Evolutionary conservation across 2,888 invertebrate genomes (phyloP).

Genomic region (Plagiodera versicolora): DNA sequence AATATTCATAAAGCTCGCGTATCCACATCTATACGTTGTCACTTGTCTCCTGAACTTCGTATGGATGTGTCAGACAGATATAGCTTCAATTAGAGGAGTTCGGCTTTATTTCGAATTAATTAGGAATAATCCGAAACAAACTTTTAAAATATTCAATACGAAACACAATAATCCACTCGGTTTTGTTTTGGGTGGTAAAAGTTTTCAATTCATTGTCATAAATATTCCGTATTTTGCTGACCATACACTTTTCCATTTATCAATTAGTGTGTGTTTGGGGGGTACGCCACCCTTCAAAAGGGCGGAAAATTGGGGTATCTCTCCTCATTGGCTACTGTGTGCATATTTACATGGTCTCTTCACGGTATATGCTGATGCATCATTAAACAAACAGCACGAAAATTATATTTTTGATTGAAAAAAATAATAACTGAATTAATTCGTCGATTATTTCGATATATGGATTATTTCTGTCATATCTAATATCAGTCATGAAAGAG

Average conservation of each 20-base stretch:
- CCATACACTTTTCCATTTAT: not conserved
- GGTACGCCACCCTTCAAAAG: not conserved
- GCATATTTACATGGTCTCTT: too few species aligned
- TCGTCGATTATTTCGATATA: too few species aligned
- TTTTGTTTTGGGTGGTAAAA: not conserved
- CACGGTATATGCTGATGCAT: too few species aligned
- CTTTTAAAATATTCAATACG: conserved; percentile 1
- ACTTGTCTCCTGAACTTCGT: not conserved
- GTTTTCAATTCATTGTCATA: not conserved
- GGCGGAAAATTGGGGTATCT: too few species aligned
- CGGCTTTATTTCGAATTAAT: not conserved
- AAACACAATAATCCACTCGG: not conserved
- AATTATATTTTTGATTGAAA: too few species aligned
- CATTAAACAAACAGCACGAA: too few species aligned
- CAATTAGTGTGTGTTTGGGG: not conserved
- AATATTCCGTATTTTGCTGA: not conserved
- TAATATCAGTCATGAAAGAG: too few species aligned
- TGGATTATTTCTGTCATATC: too few species aligned
- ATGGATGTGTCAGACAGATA: not conserved
- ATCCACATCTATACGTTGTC: not conserved
- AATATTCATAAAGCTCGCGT: not conserved
- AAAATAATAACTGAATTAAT: too few species aligned
- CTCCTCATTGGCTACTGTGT: too few species aligned
- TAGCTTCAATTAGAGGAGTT: not conserved
- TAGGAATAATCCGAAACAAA: not conserved